Evolutionary conservation across 1,140 invertebrate genomes (phyloP), one percentile per base, ranked within the genome.

Genomic region (Agraylea sexmaculata): DNA sequence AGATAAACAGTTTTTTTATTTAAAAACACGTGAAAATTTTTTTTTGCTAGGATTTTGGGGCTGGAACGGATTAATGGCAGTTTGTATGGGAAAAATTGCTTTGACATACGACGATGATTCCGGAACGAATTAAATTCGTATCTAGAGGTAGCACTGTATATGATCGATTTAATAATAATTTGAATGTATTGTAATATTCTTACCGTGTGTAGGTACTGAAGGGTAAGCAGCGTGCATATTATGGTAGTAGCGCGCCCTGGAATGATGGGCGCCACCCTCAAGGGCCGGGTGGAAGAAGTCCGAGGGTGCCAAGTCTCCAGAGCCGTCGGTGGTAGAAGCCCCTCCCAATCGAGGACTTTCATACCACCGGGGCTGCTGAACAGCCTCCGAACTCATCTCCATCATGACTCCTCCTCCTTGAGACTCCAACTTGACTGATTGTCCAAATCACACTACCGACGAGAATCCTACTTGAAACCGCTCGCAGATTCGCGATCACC

Each of bases 171-270:
- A n/a, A n/a, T n/a, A n/a, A n/a, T n/a, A n/a, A n/a, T n/a, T n/a
- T n/a, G n/a, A n/a, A n/a, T n/a, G n/a, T n/a, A n/a, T n/a, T n/a
- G n/a, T n/a, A n/a, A n/a, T n/a, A 28, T 25, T 31, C 62, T 64
- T 49, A 68, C 65, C 64, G 46, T 68, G 65, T 39, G 64, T 63
- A 31, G 58, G 54, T 47, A 66, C 63, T 20, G 65, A 50, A 25
- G 65, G 65, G 49, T 68, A 68, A 46, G 65, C 60, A 46, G 59
- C 60, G 49, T 68, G 65, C 60, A 68, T 63, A 32, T 66, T 62
- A 48, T 68, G 63, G 58, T 68, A 68, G 58, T 65, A 66, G 34
- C 63, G 56, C 37, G 62, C 60, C 51, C 62, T 57, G 46, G 60
- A 62, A 52, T 65, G 62, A 50, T 68, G 65, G 12, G 37, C 42